Base-by-base conservation (phyloP, 2,113 vertebrate species). In the Megaleporinus macrocephalus region DNA sequence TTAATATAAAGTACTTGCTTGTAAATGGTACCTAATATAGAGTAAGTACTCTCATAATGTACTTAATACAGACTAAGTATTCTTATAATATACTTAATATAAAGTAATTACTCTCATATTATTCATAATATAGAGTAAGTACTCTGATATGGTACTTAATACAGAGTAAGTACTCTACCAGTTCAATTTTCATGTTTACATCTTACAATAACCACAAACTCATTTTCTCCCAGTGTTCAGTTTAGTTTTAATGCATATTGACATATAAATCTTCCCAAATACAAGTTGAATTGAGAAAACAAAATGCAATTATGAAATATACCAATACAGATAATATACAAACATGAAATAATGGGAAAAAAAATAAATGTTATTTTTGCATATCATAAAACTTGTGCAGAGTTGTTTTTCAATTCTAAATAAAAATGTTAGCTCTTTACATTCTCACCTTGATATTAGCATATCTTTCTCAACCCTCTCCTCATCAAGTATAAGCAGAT, bases 371-470 rank as follows among this genome's bases (percentile, higher is more conserved):
- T 9, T n/a, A 29, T 36, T 55, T 47, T 76, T 81, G 24, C 73
- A 82, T 83, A 76, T 86, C 63, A 33, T 76, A 80, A 80, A 85
- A 41, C 36, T 81, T 85, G 83, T 85, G 79, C 80, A 63, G n/a
- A 51, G 16, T 41, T 24, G 14, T 66, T 9, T 27, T 73, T 36
- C 27, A 33, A 18, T 49, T 70, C 63, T 59, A 75, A 85, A 79
- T 59, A 62, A 78, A 73, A 61, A 62, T 7, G 11, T 29, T 3
- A 55, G 29, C 57, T 71, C 26, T 24, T 68, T 27, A 59, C 59
- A 36, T 70, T 79, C 33, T 26, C 5, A 47, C 68, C 13, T 44
- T 12, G 4, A 14, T 41, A 79, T 57, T 24, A 33, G 51, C 4
- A 2, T 71, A 24, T 63, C 7, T 30, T 30, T 22, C 6, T 24